A percentile compares a stretch with the other conserved stretches of the same genome.
These are phyloP conservation scores for Acanthococcus lagerstroemiae DNA, from an alignment of 2,888 invertebrate genomes.

Conservation along the genomic window DNA sequence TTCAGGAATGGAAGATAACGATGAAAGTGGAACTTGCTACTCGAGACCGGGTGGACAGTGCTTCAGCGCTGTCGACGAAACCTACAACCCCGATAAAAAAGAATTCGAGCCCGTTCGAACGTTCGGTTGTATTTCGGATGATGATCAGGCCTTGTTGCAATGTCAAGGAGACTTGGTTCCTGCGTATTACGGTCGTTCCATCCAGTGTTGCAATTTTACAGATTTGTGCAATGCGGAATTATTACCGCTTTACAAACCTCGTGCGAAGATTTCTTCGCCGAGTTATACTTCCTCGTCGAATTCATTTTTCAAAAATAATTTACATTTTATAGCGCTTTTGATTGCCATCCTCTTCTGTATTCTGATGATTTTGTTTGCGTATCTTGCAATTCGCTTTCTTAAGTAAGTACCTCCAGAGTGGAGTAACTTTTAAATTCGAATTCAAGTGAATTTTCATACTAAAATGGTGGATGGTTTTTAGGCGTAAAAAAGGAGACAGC, in stretches of 20 bases:
- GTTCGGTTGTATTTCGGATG: constrained; percentile 81
- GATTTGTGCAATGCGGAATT: constrained; percentile 72
- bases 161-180: constrained; percentile 77
- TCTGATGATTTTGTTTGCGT: no score
- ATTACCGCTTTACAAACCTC: constrained; percentile 47
- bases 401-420: no score
- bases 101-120: constrained; percentile 60
- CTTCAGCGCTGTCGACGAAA: constrained; percentile 75
- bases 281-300: no score
- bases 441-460: no score
- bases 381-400: no score
- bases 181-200: constrained; percentile 66
- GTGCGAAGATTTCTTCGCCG: constrained; percentile 44
- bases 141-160: constrained; percentile 70
- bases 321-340: no score
- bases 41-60: constrained; percentile 74
- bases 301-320: no score
- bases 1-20: neutral
- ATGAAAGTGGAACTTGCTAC: constrained; percentile 63
- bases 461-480: no score
- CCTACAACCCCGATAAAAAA: constrained; percentile 55
- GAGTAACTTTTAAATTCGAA: no score
- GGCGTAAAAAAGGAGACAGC: no score
- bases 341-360: no score
- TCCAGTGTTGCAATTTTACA: constrained; percentile 70